phyloP scores from a whole-genome alignment of 2,797 vertebrate genomes.

The Typhlichthys eigenmanni region DNA sequence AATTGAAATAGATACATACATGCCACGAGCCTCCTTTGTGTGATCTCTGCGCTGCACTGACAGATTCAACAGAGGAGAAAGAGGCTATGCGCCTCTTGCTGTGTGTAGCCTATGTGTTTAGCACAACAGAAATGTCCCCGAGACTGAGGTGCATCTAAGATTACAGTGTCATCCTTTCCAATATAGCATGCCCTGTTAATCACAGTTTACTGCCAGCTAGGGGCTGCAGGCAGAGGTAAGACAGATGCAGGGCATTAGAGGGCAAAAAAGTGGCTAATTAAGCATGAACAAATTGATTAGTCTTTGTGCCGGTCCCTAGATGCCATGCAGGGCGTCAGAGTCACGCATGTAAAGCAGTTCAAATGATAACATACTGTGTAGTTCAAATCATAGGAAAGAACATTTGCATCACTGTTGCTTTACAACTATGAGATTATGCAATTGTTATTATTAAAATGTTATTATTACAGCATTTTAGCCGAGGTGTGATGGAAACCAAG shows the following conservation, averaged over 20 bases:
- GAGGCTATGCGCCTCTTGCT: constrained; percentile 31
- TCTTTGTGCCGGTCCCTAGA: constrained; percentile 40
- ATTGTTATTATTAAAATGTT: constrained; percentile 1
- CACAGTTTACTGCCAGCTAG: constrained; percentile 51
- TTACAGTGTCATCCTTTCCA: constrained; percentile 39
- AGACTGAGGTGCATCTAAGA: constrained; percentile 46
- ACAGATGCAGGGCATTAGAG: constrained; percentile 37
- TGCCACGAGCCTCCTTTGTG: neutral
- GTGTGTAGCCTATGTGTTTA: constrained; percentile 31
- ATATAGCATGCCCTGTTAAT: constrained; percentile 55
- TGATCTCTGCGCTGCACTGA: constrained; percentile 36
- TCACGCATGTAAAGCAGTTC: constrained; percentile 20
- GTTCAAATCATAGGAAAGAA: too few relatives aligned
- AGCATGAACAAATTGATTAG: constrained; percentile 52
- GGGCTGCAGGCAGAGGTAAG: neutral
- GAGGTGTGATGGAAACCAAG: constrained; percentile 33
- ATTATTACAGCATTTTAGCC: constrained; percentile 27
- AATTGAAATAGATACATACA: neutral
- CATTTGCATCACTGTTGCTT: too few relatives aligned
- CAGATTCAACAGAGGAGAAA: constrained; percentile 43
- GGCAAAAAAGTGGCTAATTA: constrained; percentile 56
- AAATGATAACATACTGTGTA: too few relatives aligned
- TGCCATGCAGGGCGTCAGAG: constrained; percentile 21
- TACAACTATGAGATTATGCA: constrained; percentile 13
- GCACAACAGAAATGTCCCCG: constrained; percentile 18